phyloP scores from a whole-genome alignment of 1,140 invertebrate species.

The Cherax destructor region DNA sequence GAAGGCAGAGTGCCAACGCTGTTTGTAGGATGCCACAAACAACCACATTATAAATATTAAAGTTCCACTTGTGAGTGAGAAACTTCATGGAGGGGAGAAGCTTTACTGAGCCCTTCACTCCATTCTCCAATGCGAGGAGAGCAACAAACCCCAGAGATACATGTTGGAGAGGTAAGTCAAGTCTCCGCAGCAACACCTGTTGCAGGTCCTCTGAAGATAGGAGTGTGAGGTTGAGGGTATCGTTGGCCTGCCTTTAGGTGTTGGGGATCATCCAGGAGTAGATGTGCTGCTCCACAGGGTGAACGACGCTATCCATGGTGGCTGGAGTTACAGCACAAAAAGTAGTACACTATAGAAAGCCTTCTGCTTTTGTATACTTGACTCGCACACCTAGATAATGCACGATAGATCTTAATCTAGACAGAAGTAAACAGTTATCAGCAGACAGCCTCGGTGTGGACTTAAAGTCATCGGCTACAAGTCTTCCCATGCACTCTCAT shows the following conservation, averaged over 20 bases:
- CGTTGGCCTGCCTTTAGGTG: not conserved
- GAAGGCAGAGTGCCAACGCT: not conserved
- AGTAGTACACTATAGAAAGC: too few species aligned
- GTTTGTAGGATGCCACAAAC: slow-evolving; percentile 7
- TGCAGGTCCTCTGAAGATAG: not conserved
- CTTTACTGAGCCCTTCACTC: not conserved
- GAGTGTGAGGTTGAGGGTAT: not conserved
- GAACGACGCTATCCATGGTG: too few species aligned
- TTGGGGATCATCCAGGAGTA: too few species aligned
- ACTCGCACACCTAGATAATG: too few species aligned
- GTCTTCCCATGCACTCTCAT: too few species aligned
- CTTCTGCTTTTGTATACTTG: too few species aligned
- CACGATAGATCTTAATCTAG: too few species aligned
- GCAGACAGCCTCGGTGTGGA: too few species aligned
- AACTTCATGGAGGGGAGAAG: not conserved
- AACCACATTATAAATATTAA: not conserved
- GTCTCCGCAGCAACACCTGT: not conserved
- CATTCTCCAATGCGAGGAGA: not conserved
- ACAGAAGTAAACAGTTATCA: too few species aligned
- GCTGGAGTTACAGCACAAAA: too few species aligned
- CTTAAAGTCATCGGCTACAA: too few species aligned
- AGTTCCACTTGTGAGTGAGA: not conserved
- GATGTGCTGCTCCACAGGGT: too few species aligned
- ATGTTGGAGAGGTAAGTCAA: not conserved
- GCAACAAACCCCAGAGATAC: not conserved